Percentiles rank a stretch among this genome's conserved stretches.
These are phyloP conservation scores for Balaeniceps rex DNA, from an alignment of 2,113 vertebrate genomes.

Conservation along the genomic window DNA sequence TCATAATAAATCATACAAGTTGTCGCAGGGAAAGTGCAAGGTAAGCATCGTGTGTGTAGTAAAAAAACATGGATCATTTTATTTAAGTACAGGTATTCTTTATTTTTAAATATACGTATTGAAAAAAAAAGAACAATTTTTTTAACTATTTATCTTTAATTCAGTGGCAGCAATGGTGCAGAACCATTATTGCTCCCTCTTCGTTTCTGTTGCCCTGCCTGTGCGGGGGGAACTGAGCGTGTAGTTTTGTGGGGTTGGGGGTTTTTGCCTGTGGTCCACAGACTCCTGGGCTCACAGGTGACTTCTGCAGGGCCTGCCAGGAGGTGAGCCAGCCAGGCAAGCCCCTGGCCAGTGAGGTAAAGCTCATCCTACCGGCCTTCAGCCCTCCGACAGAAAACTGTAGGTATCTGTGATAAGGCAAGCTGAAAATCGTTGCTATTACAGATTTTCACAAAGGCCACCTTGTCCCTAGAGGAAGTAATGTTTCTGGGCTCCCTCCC, in stretches of 20 bases:
- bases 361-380: background rate
- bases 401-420: background rate
- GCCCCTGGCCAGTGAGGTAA: background rate
- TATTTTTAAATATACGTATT: background rate
- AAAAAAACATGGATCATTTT: background rate
- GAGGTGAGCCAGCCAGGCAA: background rate
- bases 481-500: background rate
- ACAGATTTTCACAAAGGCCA: background rate
- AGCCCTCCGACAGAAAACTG: background rate
- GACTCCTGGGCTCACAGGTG: background rate
- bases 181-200: background rate
- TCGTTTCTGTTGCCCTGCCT: background rate
- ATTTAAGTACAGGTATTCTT: background rate
- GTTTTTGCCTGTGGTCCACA: background rate
- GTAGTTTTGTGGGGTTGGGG: background rate
- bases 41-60: background rate
- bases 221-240: background rate
- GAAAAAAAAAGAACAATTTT: background rate
- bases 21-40: background rate
- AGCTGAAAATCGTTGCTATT: background rate
- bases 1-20: background rate
- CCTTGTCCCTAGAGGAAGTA: background rate
- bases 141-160: background rate
- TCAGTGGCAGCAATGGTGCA: background rate
- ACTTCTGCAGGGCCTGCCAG: background rate